Evolutionary conservation across 2,797 vertebrate species (phyloP).

Genomic region (Ptychobarbus kaznakovi): DNA sequence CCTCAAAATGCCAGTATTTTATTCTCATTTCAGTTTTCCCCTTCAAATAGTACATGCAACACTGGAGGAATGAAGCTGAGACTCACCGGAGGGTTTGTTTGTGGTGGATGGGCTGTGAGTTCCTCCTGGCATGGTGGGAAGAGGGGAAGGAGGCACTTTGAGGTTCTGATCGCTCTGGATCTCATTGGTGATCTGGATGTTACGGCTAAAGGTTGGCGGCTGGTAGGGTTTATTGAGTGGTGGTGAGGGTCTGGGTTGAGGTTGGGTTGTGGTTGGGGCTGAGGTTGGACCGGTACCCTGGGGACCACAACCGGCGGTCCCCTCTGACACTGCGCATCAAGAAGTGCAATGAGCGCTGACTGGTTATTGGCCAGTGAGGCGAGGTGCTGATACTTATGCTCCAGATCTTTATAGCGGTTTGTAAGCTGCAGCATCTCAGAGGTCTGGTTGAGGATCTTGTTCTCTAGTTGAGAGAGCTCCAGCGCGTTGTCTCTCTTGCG

Average conservation of each 20-base stretch:
- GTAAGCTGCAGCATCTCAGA: conserved; percentile 94
- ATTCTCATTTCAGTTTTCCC: not conserved
- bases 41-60: not conserved
- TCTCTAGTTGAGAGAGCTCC: conserved; percentile 96
- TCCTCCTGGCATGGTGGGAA: conserved; percentile 91
- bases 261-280: conserved; percentile 65
- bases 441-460: conserved; percentile 96
- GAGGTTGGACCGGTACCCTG: conserved; percentile 73
- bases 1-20: not conserved
- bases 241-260: conserved; percentile 70
- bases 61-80: conserved; percentile 16
- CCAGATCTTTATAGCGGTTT: conserved; percentile 95
- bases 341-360: conserved; percentile 86
- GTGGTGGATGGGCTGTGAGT: conserved; percentile 91
- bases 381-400: conserved; percentile 96
- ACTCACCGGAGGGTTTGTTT: conserved; percentile 95
- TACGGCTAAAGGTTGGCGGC: conserved; percentile 85
- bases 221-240: conserved; percentile 83
- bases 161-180: conserved; percentile 95
- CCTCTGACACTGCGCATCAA: conserved; percentile 93
- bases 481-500: conserved; percentile 95
- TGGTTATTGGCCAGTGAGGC: conserved; percentile 94
- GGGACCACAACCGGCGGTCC: conserved; percentile 70
- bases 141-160: conserved; percentile 84
- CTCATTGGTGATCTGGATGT: conserved; percentile 95